Percentiles rank a stretch among this genome's conserved stretches.
Conservation (phyloP, 2,113 vertebrate species). For the Ictalurus punctatus region DNA sequence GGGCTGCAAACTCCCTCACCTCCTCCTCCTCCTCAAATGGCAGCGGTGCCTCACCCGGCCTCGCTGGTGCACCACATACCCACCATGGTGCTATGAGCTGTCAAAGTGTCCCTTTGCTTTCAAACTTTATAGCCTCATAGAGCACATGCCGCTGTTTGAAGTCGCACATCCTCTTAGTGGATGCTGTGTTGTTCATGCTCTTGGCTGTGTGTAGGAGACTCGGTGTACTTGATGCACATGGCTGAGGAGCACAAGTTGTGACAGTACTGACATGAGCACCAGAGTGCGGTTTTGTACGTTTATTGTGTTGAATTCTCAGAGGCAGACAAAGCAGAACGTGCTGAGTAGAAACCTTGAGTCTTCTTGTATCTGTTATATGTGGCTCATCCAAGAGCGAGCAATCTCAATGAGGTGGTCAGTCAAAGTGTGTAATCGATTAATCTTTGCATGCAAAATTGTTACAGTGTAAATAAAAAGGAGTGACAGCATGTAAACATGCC, state of each 20-base stretch:
- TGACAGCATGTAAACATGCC: background rate
- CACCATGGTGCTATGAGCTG: slow-evolving; percentile 87
- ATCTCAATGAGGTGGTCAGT: slow-evolving; percentile 10
- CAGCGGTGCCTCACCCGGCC: slow-evolving; percentile 81
- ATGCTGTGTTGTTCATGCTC: background rate
- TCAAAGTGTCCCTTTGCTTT: background rate
- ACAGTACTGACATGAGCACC: background rate
- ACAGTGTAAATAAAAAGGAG: background rate
- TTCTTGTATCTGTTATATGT: background rate
- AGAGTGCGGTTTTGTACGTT: slow-evolving; percentile 31
- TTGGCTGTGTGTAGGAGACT: slow-evolving; percentile 13
- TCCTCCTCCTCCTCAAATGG: slow-evolving; percentile 65
- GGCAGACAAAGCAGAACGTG: background rate
- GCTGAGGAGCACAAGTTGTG: background rate
- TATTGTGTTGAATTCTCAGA: slow-evolving; percentile 28
- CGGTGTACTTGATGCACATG: background rate
- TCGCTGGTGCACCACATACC: slow-evolving; percentile 86
- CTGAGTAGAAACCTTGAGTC: background rate
- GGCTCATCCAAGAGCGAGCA: background rate
- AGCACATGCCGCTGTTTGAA: background rate
- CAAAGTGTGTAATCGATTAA: slow-evolving; percentile 38
- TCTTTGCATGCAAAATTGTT: slow-evolving; percentile 63
- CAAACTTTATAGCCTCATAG: slow-evolving; percentile 1
- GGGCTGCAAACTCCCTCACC: slow-evolving; percentile 80
- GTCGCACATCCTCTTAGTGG: background rate